Base-by-base conservation (phyloP, 2,888 invertebrate genomes). In the Nomada fucata region DNA sequence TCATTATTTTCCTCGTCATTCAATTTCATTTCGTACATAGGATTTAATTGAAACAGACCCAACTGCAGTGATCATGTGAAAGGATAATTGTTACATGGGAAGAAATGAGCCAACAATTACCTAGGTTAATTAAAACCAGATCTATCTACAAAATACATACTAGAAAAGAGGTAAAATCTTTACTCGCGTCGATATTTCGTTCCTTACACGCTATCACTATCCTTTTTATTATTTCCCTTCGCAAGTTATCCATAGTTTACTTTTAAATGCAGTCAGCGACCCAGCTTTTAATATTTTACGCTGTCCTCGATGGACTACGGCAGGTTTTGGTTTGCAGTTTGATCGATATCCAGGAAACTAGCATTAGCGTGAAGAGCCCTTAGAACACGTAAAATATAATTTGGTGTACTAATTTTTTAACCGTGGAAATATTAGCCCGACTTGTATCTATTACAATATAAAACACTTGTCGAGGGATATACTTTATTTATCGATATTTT, bases 121-220 rank as follows among this genome's bases (percentile, higher is more conserved):
- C 26, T 52, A 53, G 55, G 52, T 73, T 71, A 64, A 52, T 29
- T 42, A 1, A 2, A 53, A 63, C 36, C 36, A 36, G 42, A 60
- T 57, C n/a, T n/a, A 50, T 15, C 36, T 29, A 9, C 2, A 23
- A 18, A n/a, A 11, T 59, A 86, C 90, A 63, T 80, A 92, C 93
- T 88, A 93, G 55, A 85, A 93, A 93, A 26, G 84, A 84, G 63
- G 91, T 85, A 4, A 93, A 87, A 72, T 93, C 93, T 20, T 79
- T 83, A 0, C 91, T 89, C 47, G 89, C 88, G 3, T 79, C 83
- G 18, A 91, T 86, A 42, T 88, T 85, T 23, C 71, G 84, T 20
- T 86, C 79, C 47, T 85, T 87, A 75, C 92, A 92, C 47, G 88
- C 84, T n/a, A 83, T 86, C n/a, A 83, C 73, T 26, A 93, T 90